Conservation (phyloP, 2,797 vertebrate genomes). For the Erithacus rubecula region DNA sequence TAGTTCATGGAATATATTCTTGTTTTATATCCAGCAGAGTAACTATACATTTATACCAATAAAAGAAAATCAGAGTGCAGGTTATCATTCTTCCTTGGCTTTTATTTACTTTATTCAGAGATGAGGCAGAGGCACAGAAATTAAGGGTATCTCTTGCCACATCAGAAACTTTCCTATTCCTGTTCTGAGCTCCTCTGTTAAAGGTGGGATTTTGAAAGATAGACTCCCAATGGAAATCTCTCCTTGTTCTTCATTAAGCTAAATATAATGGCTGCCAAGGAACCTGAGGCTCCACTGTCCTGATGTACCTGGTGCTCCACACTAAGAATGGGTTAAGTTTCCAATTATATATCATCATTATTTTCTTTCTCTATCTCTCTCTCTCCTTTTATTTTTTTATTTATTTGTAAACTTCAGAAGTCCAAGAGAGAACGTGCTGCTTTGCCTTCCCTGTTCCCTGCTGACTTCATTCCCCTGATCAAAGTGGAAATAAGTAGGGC, state of each 20-base stretch:
- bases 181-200: background rate
- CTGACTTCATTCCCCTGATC: conserved; percentile 34
- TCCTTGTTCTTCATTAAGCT: background rate
- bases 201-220: background rate
- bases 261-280: fast-evolving
- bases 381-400: background rate
- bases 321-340: background rate
- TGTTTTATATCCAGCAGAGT: background rate
- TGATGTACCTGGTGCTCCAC: background rate
- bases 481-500: conserved; percentile 36
- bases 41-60: background rate
- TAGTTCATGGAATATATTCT: background rate
- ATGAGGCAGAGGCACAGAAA: background rate
- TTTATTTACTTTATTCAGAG: background rate
- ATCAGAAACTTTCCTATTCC: background rate
- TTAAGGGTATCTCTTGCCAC: background rate
- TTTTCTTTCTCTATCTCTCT: background rate
- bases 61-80: background rate
- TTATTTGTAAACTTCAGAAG: background rate
- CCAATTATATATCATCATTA: background rate
- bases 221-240: background rate
- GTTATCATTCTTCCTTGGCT: background rate
- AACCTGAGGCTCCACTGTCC: background rate
- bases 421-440: background rate
- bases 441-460: background rate